Evolutionary conservation across 2,113 vertebrate species (phyloP).

Genomic region (Seriola dumerili): DNA sequence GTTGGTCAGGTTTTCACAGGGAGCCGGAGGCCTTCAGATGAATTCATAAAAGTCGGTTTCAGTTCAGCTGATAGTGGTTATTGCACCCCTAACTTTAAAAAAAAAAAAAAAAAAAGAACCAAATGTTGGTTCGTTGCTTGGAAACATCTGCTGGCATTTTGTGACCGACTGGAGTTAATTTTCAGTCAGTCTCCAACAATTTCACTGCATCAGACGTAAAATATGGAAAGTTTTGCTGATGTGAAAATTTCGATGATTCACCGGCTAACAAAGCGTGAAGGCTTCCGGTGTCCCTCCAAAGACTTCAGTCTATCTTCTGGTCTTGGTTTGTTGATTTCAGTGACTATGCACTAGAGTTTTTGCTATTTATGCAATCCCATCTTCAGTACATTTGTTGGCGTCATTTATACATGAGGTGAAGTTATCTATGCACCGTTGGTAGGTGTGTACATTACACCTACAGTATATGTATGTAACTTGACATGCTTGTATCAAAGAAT

Average conservation of each 20-base stretch:
- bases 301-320: constrained; percentile 48
- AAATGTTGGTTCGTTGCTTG: not conserved
- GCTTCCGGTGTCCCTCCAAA: constrained; percentile 56
- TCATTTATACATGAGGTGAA: constrained; percentile 60
- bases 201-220: constrained; percentile 26
- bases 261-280: constrained; percentile 18
- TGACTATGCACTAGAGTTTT: constrained; percentile 80
- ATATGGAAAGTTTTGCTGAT: not conserved
- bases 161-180: constrained; percentile 8
- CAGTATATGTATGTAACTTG: constrained; percentile 65
- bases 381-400: constrained; percentile 56
- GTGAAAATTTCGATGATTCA: constrained; percentile 4
- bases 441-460: constrained; percentile 57
- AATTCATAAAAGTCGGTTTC: not conserved
- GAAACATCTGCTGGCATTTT: constrained; percentile 10
- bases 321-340: constrained; percentile 65
- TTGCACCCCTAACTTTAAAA: not conserved
- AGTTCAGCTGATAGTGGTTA: not conserved
- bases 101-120: not conserved
- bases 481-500: constrained; percentile 70
- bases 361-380: constrained; percentile 81
- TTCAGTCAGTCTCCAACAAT: not conserved
- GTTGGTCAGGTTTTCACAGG: constrained; percentile 39
- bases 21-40: constrained; percentile 33
- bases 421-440: constrained; percentile 72